Evolutionary conservation across 2,113 vertebrate genomes (phyloP), one percentile per base, ranked within the genome.

Genomic region (Sinocyclocheilus rhinocerous): DNA sequence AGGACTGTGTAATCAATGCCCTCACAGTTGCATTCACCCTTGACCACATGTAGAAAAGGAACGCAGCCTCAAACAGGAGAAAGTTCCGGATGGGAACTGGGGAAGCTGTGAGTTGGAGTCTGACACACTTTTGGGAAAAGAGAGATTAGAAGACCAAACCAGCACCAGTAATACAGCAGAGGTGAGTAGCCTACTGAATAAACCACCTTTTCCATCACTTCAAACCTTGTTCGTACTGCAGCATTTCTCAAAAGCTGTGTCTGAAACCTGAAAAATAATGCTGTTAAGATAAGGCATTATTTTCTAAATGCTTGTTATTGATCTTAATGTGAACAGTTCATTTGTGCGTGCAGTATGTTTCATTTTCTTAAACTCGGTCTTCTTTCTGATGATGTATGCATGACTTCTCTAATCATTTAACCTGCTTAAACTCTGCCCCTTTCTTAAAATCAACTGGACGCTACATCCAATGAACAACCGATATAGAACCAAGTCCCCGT

Each of bases 11-110:
- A 50, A 70, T 69, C 61, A 82, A 48, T 81, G 45, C 81, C 63
- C 81, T 82, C 65, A 82, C 81, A 70, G 42, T 82, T 82, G 63
- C 63, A 36, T 82, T 82, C 81, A 55, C 48, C 45, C 69, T 82
- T 76, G 65, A 42, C 77, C 33, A 13, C 48, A 87, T 87, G 57
- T 79, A 63, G 84, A 89, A 84, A 85, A 84, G 10, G 42, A 81
- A 7, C 79, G 29, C 36, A 77, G 24, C 63, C 86, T 94, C 67
- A 95, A 94, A 88, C 90, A 93, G 86, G 94, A 95, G 89, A 78
- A 11, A 20, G 52, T 76, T 33, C 24, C 72, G 0, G 89, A 90
- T 26, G 92, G 92, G 63, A 91, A 87, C 39, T 77, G 88, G 45
- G 81, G 57, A 11, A 83, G 84, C 75, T 92, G 89, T 70, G 87